Conservation (phyloP, 2,888 invertebrate genomes). For the Catocala sponsa region DNA sequence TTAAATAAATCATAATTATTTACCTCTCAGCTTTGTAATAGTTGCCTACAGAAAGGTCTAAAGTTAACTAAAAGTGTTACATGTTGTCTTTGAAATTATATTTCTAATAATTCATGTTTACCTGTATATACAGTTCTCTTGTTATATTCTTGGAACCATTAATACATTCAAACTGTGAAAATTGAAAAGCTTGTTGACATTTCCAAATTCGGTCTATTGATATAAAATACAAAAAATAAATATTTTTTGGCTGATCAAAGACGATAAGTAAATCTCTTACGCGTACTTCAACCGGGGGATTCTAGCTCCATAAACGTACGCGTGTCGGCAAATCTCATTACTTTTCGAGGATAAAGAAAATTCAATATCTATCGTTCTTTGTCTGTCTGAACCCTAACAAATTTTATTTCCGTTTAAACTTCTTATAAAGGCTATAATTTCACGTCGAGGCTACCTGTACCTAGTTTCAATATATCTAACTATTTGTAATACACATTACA, state of each 20-base stretch:
- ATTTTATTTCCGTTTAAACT: constrained; percentile 67
- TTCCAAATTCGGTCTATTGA: constrained; percentile 35
- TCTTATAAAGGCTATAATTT: constrained; percentile 25
- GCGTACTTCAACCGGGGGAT: constrained; percentile 58
- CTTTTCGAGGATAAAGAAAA: constrained; percentile 77
- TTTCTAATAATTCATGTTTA: too few species aligned
- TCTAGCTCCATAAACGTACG: constrained; percentile 68
- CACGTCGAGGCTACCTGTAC: constrained; percentile 11
- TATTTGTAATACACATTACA: too few species aligned
- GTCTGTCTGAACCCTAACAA: constrained; percentile 64
- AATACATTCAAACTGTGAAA: not conserved
- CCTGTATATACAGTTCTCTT: too few species aligned
- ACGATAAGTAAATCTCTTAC: constrained; percentile 65
- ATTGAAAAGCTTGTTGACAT: constrained; percentile 15
- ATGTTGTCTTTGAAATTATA: too few species aligned
- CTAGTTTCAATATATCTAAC: too few species aligned
- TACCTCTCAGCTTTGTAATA: too few species aligned
- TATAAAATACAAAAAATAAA: constrained; percentile 45
- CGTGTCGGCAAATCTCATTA: constrained; percentile 80
- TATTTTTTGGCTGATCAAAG: constrained; percentile 69
- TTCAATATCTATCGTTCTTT: constrained; percentile 76
- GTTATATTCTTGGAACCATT: too few species aligned
- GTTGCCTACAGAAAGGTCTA: too few species aligned
- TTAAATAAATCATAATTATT: too few species aligned
- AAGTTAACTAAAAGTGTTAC: too few species aligned